These are phyloP conservation scores for Agonopterix alstromeriana DNA, from an alignment of 2,888 invertebrate species.

Conservation along the genomic window DNA sequence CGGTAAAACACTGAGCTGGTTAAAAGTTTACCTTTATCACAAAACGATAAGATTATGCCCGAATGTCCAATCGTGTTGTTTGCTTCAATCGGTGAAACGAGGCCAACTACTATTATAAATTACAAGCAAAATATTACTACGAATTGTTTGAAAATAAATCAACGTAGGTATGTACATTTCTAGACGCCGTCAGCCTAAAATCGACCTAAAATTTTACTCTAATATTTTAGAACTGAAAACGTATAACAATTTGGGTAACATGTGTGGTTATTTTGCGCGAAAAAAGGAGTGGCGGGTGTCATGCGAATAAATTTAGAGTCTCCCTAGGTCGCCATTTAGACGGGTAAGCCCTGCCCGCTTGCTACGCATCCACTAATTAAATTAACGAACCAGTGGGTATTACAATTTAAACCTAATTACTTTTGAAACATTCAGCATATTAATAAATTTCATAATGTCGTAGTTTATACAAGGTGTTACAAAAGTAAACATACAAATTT, in stretches of 20 bases:
- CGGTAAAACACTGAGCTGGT: slow-evolving; percentile 26
- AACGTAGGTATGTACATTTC: no score
- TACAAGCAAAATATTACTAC: no score
- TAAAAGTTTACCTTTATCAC: slow-evolving; percentile 54
- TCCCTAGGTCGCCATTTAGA: slow-evolving; percentile 9
- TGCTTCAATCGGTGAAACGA: slow-evolving; percentile 32
- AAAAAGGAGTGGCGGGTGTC: slow-evolving; percentile 43
- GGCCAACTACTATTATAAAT: slow-evolving; percentile 12
- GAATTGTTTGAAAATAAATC: no score
- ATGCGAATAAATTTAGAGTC: slow-evolving; percentile 53
- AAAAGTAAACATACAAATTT: no score
- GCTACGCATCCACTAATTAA: neutral
- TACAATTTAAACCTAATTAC: neutral
- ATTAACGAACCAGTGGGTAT: neutral
- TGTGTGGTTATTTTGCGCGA: slow-evolving; percentile 32
- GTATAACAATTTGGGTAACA: slow-evolving; percentile 28
- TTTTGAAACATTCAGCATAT: neutral
- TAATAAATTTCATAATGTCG: no score
- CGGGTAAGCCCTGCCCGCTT: slow-evolving; percentile 6
- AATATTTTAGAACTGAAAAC: slow-evolving; percentile 2
- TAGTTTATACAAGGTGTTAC: no score
- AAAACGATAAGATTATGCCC: slow-evolving; percentile 58
- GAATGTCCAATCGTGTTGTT: slow-evolving; percentile 40
- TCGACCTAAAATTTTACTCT: no score
- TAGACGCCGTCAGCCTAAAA: no score